Conservation (phyloP, 1,140 invertebrate genomes). For the Hermetia illucens region DNA sequence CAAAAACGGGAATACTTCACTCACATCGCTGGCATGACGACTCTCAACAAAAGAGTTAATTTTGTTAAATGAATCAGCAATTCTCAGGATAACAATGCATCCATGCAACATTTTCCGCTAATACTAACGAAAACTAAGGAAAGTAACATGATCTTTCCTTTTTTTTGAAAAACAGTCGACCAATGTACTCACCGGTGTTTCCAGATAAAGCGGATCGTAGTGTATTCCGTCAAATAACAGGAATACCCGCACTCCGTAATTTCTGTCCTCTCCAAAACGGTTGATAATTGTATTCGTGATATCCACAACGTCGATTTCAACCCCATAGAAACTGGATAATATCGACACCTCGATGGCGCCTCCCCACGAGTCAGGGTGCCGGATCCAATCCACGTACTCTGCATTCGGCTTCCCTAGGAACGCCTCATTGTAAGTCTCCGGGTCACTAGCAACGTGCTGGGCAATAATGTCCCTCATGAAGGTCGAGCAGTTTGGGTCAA, state of each 20-base stretch:
- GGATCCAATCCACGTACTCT: conserved; percentile 82
- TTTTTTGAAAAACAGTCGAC: no score
- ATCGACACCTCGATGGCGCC: conserved; percentile 89
- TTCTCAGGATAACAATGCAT: no score
- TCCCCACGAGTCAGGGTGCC: conserved; percentile 76
- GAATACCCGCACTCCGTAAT: conserved; percentile 71
- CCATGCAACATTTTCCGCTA: no score
- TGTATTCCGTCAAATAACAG: conserved; percentile 93
- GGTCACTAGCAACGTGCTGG: conserved; percentile 58
- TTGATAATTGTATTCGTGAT: conserved; percentile 81
- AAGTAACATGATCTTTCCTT: no score
- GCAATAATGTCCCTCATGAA: conserved; percentile 79
- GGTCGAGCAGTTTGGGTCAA: conserved; percentile 53
- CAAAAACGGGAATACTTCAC: no score
- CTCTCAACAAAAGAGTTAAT: no score
- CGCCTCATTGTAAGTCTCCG: conserved; percentile 67
- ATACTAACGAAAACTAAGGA: no score
- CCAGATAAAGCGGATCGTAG: conserved; percentile 86
- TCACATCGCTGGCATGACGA: no score
- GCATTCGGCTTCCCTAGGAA: conserved; percentile 72
- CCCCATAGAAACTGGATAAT: conserved; percentile 70
- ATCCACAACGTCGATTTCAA: conserved; percentile 91
- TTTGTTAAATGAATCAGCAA: no score
- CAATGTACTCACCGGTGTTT: no score
- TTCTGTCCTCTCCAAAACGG: conserved; percentile 85